These are phyloP conservation scores for Lagria hirta DNA, from an alignment of 2,888 invertebrate genomes.

Conservation along the genomic window DNA sequence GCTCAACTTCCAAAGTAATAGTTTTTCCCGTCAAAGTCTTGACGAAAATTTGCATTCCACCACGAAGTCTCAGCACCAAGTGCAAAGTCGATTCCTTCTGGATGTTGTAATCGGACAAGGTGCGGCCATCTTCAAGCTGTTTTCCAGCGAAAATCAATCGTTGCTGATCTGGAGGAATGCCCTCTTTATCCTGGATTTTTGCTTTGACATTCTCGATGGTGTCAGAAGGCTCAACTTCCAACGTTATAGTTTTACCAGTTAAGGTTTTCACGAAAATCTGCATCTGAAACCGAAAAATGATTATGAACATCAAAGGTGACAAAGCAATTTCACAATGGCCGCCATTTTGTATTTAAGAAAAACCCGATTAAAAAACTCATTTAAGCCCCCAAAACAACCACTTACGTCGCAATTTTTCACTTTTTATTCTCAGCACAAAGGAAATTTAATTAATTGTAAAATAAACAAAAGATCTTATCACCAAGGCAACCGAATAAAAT, in stretches of 20 bases:
- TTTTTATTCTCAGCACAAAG: too few species aligned
- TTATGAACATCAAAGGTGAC: too few species aligned
- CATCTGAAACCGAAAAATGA: constrained; percentile 43
- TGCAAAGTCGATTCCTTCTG: constrained; percentile 81
- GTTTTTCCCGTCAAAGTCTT: constrained; percentile 91
- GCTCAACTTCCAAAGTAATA: constrained; percentile 86
- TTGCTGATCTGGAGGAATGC: constrained; percentile 69
- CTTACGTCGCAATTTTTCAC: neutral
- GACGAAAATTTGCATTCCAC: constrained; percentile 77
- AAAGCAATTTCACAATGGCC: constrained; percentile 7
- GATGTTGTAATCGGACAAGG: constrained; percentile 48
- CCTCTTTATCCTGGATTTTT: constrained; percentile 61
- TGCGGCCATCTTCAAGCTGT: constrained; percentile 87
- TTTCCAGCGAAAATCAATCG: constrained; percentile 75
- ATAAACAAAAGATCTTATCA: neutral
- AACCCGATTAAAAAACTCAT: constrained; percentile 5
- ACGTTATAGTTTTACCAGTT: constrained; percentile 62
- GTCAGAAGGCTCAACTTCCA: constrained; percentile 72
- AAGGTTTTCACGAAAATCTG: constrained; percentile 59
- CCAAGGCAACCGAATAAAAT: neutral
- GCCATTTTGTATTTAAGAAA: constrained; percentile 12
- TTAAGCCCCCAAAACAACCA: too few species aligned
- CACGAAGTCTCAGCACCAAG: constrained; percentile 79
- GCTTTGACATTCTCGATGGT: constrained; percentile 93
- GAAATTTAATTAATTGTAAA: too few species aligned